Percentiles rank a stretch among this genome's conserved stretches.
These are phyloP conservation scores for Ditylenchus dipsaci DNA, from an alignment of 1,140 invertebrate genomes.

Conservation along the genomic window DNA sequence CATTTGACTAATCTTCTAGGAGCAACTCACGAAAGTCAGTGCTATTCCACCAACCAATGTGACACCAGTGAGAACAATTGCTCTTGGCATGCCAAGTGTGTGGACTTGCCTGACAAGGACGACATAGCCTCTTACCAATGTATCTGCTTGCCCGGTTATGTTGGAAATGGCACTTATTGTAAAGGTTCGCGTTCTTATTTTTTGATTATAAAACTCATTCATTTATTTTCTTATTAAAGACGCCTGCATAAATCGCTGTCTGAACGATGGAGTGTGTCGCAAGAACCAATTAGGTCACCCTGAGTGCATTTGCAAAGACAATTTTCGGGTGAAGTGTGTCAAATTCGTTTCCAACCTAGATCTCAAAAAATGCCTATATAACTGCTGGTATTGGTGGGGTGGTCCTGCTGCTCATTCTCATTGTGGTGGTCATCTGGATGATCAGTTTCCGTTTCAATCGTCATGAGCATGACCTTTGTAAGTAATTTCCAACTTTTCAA, in stretches of 20 bases:
- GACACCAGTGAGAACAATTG: conserved; percentile 58
- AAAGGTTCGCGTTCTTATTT: conserved; percentile 67
- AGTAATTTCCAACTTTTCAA: conserved; percentile 28
- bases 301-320: conserved; percentile 55
- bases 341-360: conserved; percentile 50
- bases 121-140: conserved; percentile 80
- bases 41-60: conserved; percentile 59
- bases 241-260: conserved; percentile 78
- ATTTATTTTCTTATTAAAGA: conserved; percentile 63
- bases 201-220: conserved; percentile 4
- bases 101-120: conserved; percentile 80
- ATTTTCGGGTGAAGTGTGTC: conserved; percentile 55
- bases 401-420: conserved; percentile 44
- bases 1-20: conserved; percentile 46
- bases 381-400: conserved; percentile 25
- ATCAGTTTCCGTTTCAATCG: conserved; percentile 45
- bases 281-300: conserved; percentile 66
- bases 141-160: conserved; percentile 87
- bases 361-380: conserved; percentile 35
- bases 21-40: conserved; percentile 54
- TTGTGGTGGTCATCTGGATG: conserved; percentile 37
- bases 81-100: conserved; percentile 69
- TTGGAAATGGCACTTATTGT: conserved; percentile 65
- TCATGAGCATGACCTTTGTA: conserved; percentile 15
- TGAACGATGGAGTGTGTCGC: conserved; percentile 83